Evolutionary conservation across 2,888 invertebrate genomes (phyloP).

Genomic region (Erpobdella octoculata): DNA sequence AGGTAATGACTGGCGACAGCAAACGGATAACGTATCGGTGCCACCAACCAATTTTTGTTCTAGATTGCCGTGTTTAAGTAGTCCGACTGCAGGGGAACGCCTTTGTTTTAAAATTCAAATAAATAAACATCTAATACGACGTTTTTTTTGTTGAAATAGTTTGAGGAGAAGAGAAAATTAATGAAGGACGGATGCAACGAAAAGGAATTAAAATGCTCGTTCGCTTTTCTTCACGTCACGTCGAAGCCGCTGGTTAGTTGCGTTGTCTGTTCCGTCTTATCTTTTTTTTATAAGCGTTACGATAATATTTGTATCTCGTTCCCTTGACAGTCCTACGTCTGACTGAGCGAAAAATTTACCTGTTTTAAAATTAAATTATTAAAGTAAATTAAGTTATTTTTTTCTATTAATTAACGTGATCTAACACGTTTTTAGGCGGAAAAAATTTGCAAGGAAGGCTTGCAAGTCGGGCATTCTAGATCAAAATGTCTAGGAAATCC

Average conservation of each 20-base stretch:
- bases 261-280: not conserved
- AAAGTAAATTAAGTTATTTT: not conserved
- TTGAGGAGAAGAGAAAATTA: slow-evolving; percentile 17
- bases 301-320: too few relatives aligned
- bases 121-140: not conserved
- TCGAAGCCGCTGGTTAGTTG: slow-evolving; percentile 13
- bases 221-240: slow-evolving; percentile 6
- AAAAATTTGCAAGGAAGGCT: slow-evolving; percentile 14
- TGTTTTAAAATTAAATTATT: too few relatives aligned
- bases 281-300: not conserved
- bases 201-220: slow-evolving; percentile 16
- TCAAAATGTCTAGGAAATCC: slow-evolving; percentile 13
- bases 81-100: too few relatives aligned
- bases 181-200: slow-evolving; percentile 21
- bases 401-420: not conserved
- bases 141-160: not conserved
- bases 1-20: too few relatives aligned
- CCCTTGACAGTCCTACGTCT: too few relatives aligned
- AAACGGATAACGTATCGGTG: too few relatives aligned
- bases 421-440: slow-evolving; percentile 8
- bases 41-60: too few relatives aligned
- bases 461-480: slow-evolving; percentile 6
- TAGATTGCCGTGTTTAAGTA: too few relatives aligned
- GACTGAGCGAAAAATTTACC: too few relatives aligned
- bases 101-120: not conserved